A percentile compares a stretch with the other conserved stretches of the same genome.
Conservation (phyloP, 64 coral and sea anemone genomes). For the Trachythela sp. region DNA sequence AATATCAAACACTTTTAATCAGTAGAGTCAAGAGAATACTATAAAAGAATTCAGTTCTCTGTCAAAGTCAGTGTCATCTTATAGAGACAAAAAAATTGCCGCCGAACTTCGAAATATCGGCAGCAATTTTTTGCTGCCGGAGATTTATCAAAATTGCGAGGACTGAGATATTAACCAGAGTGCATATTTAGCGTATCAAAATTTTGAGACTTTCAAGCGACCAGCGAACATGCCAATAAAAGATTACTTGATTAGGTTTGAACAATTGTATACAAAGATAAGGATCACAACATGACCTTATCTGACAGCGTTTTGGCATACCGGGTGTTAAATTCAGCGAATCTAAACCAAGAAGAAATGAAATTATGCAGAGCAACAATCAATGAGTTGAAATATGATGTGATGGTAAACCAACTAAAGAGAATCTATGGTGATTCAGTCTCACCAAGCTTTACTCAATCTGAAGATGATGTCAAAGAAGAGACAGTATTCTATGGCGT, state of each 20-base stretch:
- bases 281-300: conserved; percentile 27
- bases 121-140: too few relatives aligned
- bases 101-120: too few relatives aligned
- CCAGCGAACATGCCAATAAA: conserved; percentile 29
- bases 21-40: too few relatives aligned
- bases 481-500: neutral
- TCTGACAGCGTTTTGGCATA: conserved; percentile 25
- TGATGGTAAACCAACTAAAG: neutral
- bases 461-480: neutral
- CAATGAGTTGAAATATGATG: conserved; percentile 9
- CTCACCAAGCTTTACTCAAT: neutral
- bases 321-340: conserved; percentile 8
- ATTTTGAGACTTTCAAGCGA: neutral
- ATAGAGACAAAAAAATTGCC: too few relatives aligned
- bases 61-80: too few relatives aligned
- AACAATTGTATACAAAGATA: conserved; percentile 32
- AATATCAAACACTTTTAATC: too few relatives aligned
- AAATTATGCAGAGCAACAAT: conserved; percentile 23
- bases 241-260: conserved; percentile 31
- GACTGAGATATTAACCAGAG: too few relatives aligned
- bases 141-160: too few relatives aligned
- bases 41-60: too few relatives aligned
- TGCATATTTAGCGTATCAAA: conserved; percentile 37
- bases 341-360: conserved; percentile 15
- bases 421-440: neutral